Conservation (phyloP, 1,140 invertebrate genomes). For the Camponotus pennsylvanicus region DNA sequence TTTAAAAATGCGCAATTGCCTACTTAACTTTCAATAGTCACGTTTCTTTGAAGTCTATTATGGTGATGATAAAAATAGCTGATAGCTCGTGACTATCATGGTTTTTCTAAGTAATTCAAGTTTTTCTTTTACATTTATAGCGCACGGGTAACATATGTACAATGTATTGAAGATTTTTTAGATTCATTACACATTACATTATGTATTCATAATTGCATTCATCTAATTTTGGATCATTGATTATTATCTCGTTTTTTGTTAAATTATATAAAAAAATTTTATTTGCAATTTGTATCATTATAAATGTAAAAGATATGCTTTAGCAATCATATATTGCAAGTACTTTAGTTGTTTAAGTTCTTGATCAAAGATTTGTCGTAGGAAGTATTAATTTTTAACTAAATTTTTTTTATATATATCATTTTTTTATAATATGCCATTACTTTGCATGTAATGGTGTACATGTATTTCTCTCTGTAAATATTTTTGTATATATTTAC, state of each 20-base stretch:
- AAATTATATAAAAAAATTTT: conserved; percentile 31
- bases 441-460: conserved; percentile 73
- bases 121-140: conserved; percentile 33
- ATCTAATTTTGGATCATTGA: conserved; percentile 14
- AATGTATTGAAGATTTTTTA: conserved; percentile 36
- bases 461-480: conserved; percentile 77
- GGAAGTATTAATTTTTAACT: conserved; percentile 75
- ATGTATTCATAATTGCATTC: conserved; percentile 26
- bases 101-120: conserved; percentile 34
- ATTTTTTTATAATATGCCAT: conserved; percentile 48
- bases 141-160: conserved; percentile 29
- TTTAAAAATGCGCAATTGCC: conserved; percentile 29
- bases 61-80: conserved; percentile 14
- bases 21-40: conserved; percentile 55
- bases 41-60: not conserved
- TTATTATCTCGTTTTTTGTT: conserved; percentile 33
- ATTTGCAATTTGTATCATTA: conserved; percentile 39
- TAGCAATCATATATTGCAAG: conserved; percentile 62
- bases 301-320: conserved; percentile 51
- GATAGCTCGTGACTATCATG: not conserved
- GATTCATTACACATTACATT: not conserved
- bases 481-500: conserved; percentile 81
- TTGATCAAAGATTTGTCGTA: conserved; percentile 81
- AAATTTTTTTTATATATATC: conserved; percentile 74
- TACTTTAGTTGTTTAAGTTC: conserved; percentile 75